Base-by-base conservation (phyloP, 1,140 invertebrate species). In the Drosophila takahashii region DNA sequence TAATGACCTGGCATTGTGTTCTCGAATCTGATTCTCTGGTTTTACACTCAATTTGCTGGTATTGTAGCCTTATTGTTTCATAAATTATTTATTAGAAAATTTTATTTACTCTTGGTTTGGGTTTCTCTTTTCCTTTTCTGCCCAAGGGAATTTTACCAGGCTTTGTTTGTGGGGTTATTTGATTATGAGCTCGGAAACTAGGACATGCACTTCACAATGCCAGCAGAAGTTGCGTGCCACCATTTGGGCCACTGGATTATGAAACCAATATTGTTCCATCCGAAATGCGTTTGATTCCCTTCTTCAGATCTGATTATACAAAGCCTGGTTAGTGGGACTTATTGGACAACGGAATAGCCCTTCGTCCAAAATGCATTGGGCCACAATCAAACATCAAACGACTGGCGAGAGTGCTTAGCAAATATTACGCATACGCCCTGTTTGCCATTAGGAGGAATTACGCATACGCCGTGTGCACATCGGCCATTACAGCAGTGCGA, bases 1-100 rank as follows among this genome's bases (percentile, higher is more conserved):
- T 87, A 87, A 89, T 87, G 83, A 87, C 79, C 60, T 64, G n/a
- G 58, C 65, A 89, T 87, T 87, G 83, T 87, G 84, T 89, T 77
- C 22, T 22, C 34, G 44, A 5, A 16, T 39, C 39, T 37, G 44
- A 5, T 22, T 39, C 39, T 32, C 36, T 54, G 85, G 67, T 87
- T 87, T 87, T 89, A 87, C 84, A 87, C 64, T 79, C 79, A 83
- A 87, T 89, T 87, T 79, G 52, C 71, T 69, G 62, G 65, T 62
- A 72, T 77, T 77, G 64, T 71, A 70, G 65, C 70, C 70, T 79
- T 67, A 76, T 81, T 87, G 83, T 69, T 81, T 59, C 47, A 77
- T 83, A 78, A 81, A 87, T 87, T 79, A 87, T 89, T 87, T 89
- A 83, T 79, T 67, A 59, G 59, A 67, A 52, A 83, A 61, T 81